Base-by-base conservation (phyloP, 2,888 invertebrate genomes). In the Heliconius ismenius region DNA sequence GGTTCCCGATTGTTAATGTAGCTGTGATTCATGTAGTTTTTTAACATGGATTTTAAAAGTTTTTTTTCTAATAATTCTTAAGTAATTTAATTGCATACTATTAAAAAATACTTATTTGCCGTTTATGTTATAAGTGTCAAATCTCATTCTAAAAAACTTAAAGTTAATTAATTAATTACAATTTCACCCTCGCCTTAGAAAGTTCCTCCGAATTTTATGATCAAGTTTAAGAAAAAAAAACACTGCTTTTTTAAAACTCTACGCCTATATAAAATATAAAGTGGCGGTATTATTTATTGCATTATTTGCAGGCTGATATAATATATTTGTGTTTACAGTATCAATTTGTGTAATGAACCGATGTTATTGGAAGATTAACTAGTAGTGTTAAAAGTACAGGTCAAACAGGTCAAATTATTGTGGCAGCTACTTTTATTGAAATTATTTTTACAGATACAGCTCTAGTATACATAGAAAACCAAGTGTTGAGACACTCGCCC, bases 341-440 rank as follows among this genome's bases (percentile, higher is more conserved):
- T 58, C 70, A 58, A 32, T 58, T 70, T 58, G 70, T 24, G 24
- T 70, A 70, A 70, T 70, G 7, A 70, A 36, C 58, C 13, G 32
- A 10, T 70, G 70, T 70, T 70, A 58, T 70, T 70, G 54, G 70
- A 32, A 32, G 58, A 58, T 58, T 70, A 70, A 58, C 32, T 70
- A 3, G 69, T 28, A n/a, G n/a, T n/a, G 58, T 2, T n/a, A 36
- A 15, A 70, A 32, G 9, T 70, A 32, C n/a, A n/a, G 21, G 70
- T 58, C 1, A 18, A 49, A n/a, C 32, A 32, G 32, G 32, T 70
- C 13, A 6, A 28, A 28, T 69, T 11, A 54, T 18, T 26, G 9
- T 28, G 24, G 58, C 2, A 58, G 9, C 21, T 4, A n/a, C 21
- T 58, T 58, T 58, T 21, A 58, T 1, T 58, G 58, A 7, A 58